phyloP scores from a whole-genome alignment of 2,797 vertebrate species.

The Helostoma temminkii region DNA sequence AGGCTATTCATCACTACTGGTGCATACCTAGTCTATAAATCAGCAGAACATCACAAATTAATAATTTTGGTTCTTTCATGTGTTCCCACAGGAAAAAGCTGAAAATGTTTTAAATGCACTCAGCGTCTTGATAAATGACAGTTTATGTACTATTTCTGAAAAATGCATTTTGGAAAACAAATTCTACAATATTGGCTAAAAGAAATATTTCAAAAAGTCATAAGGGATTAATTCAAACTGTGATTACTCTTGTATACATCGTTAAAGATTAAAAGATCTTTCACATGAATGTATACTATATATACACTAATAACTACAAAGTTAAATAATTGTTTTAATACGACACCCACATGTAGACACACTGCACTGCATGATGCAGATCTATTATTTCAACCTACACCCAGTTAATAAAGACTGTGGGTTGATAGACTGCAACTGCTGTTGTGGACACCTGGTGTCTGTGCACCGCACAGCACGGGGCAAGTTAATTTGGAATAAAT shows the following conservation, averaged over 20 bases:
- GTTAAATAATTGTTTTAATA: constrained; percentile 37
- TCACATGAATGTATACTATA: no score
- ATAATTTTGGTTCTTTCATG: constrained; percentile 48
- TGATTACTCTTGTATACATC: not conserved
- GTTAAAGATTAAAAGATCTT: constrained; percentile 22
- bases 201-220: no score
- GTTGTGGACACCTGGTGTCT: constrained; percentile 39
- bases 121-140: constrained; percentile 37
- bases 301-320: no score
- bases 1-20: constrained; percentile 51
- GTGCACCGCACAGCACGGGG: constrained; percentile 50
- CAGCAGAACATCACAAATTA: constrained; percentile 52
- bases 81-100: constrained; percentile 10
- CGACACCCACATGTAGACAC: constrained; percentile 26
- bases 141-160: constrained; percentile 31
- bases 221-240: constrained; percentile 10
- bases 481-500: constrained; percentile 47
- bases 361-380: not conserved
- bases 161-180: no score
- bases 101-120: constrained; percentile 41
- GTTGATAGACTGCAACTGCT: constrained; percentile 30
- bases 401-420: constrained; percentile 36
- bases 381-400: constrained; percentile 39
- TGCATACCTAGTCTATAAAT: constrained; percentile 41
- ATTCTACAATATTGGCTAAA: no score